Base-by-base conservation (phyloP, 2,888 invertebrate species). In the Charanyca ferruginea region DNA sequence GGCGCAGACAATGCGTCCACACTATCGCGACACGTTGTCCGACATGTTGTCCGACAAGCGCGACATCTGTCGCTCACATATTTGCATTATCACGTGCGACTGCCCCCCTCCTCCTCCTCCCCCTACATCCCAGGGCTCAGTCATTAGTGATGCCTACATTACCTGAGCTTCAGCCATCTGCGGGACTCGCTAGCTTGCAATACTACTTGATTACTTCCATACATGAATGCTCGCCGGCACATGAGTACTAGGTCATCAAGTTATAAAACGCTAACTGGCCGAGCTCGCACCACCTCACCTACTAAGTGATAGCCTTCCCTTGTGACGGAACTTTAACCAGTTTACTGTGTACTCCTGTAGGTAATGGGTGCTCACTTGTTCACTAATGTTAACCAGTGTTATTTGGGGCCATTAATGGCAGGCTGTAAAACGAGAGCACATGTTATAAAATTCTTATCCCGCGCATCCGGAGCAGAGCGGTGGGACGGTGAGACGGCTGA, bases 301-400 rank as follows among this genome's bases (percentile, higher is more conserved):
- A 18, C 70, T 28, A 8, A 35, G n/a, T 41, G 45, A 22, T 35
- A 47, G 66, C 54, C 47, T 35, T 59, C 42, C 41, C 60, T 54
- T 41, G 13, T 16, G 25, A 23, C 32, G 52, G 25, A 48, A 47
- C 22, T 38, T 32, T 48, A 41, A 65, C 35, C 23, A 60, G 54
- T 70, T 67, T 64, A 45, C 4, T 55, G 53, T 47, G 23, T 44
- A 62, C 64, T 69, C 53, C 53, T 64, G 45, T 67, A 38, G 16
- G 38, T 35, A 60, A 61, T 59, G 57, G 41, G 11, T 71, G 54
- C 49, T 51, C 60, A 66, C 49, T 64, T 78, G 75, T 80, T 49
- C 51, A 64, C 47, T 63, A 68, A 78, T 80, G 81, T 76, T 80
- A 71, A 76, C 79, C 71, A 58, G 49, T 79, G 83, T 81, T 69